Evolutionary conservation across 2,797 vertebrate genomes (phyloP), one percentile per base, ranked within the genome.

Genomic region (Merluccius polli): DNA sequence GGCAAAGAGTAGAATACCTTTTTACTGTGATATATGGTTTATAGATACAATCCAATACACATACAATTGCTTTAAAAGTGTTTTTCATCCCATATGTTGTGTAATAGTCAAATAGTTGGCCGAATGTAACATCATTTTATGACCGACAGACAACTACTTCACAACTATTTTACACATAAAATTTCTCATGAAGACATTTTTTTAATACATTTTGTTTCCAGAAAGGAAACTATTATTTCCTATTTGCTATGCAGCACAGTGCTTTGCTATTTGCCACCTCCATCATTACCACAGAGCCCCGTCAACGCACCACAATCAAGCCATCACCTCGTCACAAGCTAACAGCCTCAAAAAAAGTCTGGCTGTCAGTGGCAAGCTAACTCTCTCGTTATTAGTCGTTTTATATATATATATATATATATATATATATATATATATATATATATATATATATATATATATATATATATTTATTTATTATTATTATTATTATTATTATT

Each of bases 381-480:
- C 75, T 77, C 82, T 81, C 81, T 77, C 81, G 75, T 85, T 87
- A 77, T 85, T 83, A 82, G 77, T 78, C 85, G 85, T 82, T 77
- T 78, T 82, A 33, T 81, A 80, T 87, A 78, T 85, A 86, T 86
- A 79, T 85, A 82, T 84, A 77, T 86, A 84, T 79, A 83, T 88
- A 80, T 86, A 38, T 38, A 38, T 38, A 38, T 38, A 38, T 38
- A 38, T 38, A 38, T 38, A 7, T 7, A 38, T 38, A 8, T 38
- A 6, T n/a, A 52, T 48, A 48, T 48, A 48, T 48, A 3, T 48
- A 48, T 48, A 38, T 38, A 8, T 7, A 38, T 38, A 38, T 38
- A 38, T 38, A 48, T 48, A 48, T 44, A 44, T 44, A 44, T 13
- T 44, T 44, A 16, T 44, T 44, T 44, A 16, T 44, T 52, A 3